phyloP scores from a whole-genome alignment of 2,797 vertebrate species.

The Fundulus diaphanus region DNA sequence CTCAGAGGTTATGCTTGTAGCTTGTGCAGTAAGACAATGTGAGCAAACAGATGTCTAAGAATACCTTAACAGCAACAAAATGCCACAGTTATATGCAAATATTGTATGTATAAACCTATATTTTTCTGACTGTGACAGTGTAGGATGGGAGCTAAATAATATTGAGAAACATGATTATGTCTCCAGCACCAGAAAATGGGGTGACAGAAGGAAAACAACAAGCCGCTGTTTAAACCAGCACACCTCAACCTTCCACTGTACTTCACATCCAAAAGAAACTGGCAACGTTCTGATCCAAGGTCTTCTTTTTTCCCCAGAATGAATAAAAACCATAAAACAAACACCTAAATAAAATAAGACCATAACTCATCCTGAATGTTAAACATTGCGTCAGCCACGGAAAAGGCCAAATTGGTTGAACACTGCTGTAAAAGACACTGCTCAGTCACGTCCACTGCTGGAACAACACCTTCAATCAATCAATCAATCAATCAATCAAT shows the following conservation, averaged over 20 bases:
- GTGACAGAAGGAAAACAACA: too few species aligned
- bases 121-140: background rate
- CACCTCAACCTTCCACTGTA: background rate
- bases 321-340: background rate
- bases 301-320: background rate
- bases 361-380: background rate
- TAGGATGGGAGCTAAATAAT: background rate
- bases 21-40: background rate
- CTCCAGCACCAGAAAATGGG: background rate
- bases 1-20: background rate
- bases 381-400: background rate
- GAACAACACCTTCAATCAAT: background rate
- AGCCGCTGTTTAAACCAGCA: background rate
- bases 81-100: background rate
- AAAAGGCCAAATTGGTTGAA: background rate
- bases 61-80: background rate
- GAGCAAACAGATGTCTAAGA: background rate
- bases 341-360: background rate
- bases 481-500: too few species aligned
- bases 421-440: background rate
- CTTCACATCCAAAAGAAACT: background rate
- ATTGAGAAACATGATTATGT: background rate
- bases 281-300: background rate
- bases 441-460: background rate
- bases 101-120: background rate